phyloP scores from a whole-genome alignment of 2,888 invertebrate species.

The Cynaeus angustus region DNA sequence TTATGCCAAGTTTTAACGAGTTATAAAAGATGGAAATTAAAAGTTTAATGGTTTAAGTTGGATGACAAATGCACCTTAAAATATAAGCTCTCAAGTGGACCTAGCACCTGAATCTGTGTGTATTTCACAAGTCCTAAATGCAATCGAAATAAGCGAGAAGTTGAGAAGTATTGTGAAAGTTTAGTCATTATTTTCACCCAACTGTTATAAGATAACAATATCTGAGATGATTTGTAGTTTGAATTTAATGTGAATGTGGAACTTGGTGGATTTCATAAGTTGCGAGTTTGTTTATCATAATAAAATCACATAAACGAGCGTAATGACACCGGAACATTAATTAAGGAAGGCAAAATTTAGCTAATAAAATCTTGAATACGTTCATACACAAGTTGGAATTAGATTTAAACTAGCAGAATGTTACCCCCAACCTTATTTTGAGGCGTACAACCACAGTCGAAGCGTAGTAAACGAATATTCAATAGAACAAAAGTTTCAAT shows the following conservation, averaged over 20 bases:
- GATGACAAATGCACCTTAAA: constrained; percentile 1
- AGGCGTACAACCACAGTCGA: constrained; percentile 20
- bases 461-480: constrained; percentile 42
- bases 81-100: not conserved
- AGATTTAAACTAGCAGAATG: constrained; percentile 34
- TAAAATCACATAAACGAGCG: constrained; percentile 28
- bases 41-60: not conserved
- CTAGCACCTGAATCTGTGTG: not conserved
- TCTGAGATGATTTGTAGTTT: constrained; percentile 2
- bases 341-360: constrained; percentile 28
- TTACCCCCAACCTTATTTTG: constrained; percentile 26
- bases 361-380: constrained; percentile 39
- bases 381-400: constrained; percentile 34
- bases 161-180: constrained; percentile 1
- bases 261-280: not conserved
- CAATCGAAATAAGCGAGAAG: not conserved
- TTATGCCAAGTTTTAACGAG: not conserved
- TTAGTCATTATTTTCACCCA: constrained; percentile 1
- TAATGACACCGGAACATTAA: constrained; percentile 39
- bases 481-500: constrained; percentile 50
- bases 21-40: not conserved
- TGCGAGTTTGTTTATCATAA: constrained; percentile 27
- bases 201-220: constrained; percentile 3
- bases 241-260: constrained; percentile 14
- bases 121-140: not conserved